Evolutionary conservation across 2,113 vertebrate genomes (phyloP).

Genomic region (Hemiscyllium ocellatum): DNA sequence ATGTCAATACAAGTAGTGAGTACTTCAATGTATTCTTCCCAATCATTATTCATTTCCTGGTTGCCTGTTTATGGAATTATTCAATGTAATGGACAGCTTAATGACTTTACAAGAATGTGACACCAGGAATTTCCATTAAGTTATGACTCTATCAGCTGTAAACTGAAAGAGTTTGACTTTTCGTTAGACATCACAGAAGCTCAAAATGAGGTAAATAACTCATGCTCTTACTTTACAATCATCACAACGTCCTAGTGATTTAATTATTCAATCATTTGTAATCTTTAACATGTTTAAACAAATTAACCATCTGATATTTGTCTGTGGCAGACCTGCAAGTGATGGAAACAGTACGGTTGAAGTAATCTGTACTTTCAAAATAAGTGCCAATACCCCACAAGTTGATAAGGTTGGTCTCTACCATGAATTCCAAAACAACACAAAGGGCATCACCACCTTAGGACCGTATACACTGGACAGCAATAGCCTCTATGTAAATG

Average conservation of each 20-base stretch:
- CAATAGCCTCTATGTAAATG: slow-evolving; percentile 40
- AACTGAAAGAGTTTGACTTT: background rate
- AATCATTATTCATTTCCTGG: background rate
- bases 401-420: slow-evolving; percentile 40
- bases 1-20: no score
- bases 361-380: slow-evolving; percentile 45
- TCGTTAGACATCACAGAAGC: background rate
- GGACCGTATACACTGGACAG: slow-evolving; percentile 43
- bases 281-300: background rate
- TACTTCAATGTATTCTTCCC: no score
- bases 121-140: background rate
- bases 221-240: background rate
- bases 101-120: background rate
- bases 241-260: background rate
- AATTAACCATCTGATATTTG: background rate
- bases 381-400: background rate
- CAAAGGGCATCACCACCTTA: slow-evolving; percentile 34
- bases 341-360: slow-evolving; percentile 46
- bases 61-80: background rate
- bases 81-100: background rate
- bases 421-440: slow-evolving; percentile 24
- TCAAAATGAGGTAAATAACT: background rate
- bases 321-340: slow-evolving; percentile 44
- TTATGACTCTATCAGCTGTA: background rate
- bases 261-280: background rate